A percentile compares a stretch with the other conserved stretches of the same genome.
Evolutionary conservation across 2,888 invertebrate genomes (phyloP).

Genomic region (Drosophila nigricruria): DNA sequence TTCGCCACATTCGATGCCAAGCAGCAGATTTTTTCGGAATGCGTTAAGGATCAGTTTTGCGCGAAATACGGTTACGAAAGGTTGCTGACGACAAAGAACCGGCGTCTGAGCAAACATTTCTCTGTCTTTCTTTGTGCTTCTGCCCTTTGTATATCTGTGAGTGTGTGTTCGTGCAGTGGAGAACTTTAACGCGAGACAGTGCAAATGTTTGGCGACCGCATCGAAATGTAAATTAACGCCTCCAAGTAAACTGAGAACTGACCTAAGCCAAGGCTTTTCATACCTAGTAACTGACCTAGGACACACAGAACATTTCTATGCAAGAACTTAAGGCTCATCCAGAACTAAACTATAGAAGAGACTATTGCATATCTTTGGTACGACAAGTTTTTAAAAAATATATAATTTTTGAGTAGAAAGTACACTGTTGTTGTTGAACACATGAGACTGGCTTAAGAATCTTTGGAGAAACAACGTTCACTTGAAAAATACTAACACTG

Average conservation of each 20-base stretch:
- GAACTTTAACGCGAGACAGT: conserved; percentile 28
- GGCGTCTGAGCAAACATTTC: conserved; percentile 67
- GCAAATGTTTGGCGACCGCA: background rate
- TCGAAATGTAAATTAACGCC: conserved; percentile 8
- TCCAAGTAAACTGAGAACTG: conserved; percentile 47
- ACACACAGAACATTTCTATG: conserved; percentile 23
- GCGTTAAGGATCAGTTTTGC: conserved; percentile 85
- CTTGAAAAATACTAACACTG: background rate
- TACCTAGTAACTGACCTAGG: conserved; percentile 64
- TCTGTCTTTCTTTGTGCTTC: conserved; percentile 38
- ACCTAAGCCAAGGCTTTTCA: conserved; percentile 53
- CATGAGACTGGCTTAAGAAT: conserved; percentile 32
- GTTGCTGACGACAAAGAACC: conserved; percentile 75
- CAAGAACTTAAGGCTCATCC: conserved; percentile 26
- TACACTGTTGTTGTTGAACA: background rate
- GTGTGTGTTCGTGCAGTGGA: conserved; percentile 28
- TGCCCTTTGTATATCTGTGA: conserved; percentile 27
- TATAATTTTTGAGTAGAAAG: conserved; percentile 11
- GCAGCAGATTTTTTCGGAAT: conserved; percentile 82
- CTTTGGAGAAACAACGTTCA: background rate
- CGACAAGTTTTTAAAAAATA: conserved; percentile 28
- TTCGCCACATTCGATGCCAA: conserved; percentile 65
- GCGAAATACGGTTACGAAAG: conserved; percentile 85
- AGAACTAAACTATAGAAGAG: conserved; percentile 12
- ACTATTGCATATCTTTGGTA: conserved; percentile 40